Base-by-base conservation (phyloP, 2,113 vertebrate species). In the Apteryx owenii region DNA sequence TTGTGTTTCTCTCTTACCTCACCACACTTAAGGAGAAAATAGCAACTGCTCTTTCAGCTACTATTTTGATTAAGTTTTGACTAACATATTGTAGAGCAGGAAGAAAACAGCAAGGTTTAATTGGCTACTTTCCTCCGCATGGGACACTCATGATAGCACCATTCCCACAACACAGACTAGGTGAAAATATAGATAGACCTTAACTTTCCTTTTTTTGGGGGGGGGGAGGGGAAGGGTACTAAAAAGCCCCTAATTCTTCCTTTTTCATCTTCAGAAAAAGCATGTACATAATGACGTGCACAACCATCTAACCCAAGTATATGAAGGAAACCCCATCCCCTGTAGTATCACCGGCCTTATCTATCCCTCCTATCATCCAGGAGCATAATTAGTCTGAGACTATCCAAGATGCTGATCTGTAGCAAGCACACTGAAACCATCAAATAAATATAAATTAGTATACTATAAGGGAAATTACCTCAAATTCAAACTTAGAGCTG, bases 401-500 rank as follows among this genome's bases (percentile, higher is more conserved):
- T 71, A 69, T 81, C 78, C 33, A 89, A 80, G 50, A 61, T 28
- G 51, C 17, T 80, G 51, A 68, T 85, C 36, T 40, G 46, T 36
- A 89, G 23, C 18, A 4, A 84, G 23, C 31, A 94, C 36, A 81
- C 12, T 54, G 72, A 81, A 89, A 70, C 7, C 33, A 84, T 9
- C 4, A 83, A 81, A 86, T 46, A 85, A 64, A 50, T 23, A 21
- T 9, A 69, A 31, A 48, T 72, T n/a, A 46, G 10, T 46, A 31
- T 28, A 40, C 19, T 14, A 50, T 5, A 66, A 23, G 19, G n/a
- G 8, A 92, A 88, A 97, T 97, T 97, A 99, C 99, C 99, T 99
- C 99, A 98, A 99, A 99, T 97, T 99, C 99, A 98, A 99, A 99
- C 97, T 99, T 99, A 51, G 99, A 99, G 97, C 99, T 99, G 98